Base-by-base conservation (phyloP, 2,113 vertebrate genomes). In the Psilopsiagon aurifrons region DNA sequence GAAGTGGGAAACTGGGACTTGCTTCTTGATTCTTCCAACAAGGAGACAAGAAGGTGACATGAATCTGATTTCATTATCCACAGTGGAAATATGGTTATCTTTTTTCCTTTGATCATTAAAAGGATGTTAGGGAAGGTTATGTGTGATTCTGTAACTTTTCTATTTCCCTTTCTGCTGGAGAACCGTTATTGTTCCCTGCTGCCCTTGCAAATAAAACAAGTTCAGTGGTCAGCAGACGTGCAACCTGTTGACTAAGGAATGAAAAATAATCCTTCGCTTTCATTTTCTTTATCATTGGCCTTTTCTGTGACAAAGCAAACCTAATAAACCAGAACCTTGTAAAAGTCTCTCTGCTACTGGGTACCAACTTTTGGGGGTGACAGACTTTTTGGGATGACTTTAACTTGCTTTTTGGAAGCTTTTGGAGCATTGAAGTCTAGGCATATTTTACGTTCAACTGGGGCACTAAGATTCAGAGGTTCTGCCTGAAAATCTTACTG, bases 201-300 rank as follows among this genome's bases (percentile, higher is more conserved):
- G 82, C 74, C 84, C 46, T 94, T 89, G 66, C 73, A 92, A 94
- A 68, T 82, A 68, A 83, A 88, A 35, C 24, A 60, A 92, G 55
- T 86, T 92, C 93, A 78, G 0, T 86, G 69, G 70, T 94, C 86
- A 94, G 69, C 69, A 84, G 44, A 51, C 55, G 6, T 52, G 41
- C 39, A 93, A 17, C 24, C 52, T 76, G 57, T 62, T 81, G 60
- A 17, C 60, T 57, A 35, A 91, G 69, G 68, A 88, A 83, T 85
- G 47, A 82, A 94, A 95, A 96, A 82, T 55, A 92, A 78, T 79
- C 35, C n/a, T 93, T 91, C n/a, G 52, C 66, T 22, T 89, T 49
- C 4, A 4, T 68, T 95, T 94, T 85, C 44, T 91, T 74, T 71
- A 43, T 73, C 29, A n/a, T 39, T 86, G 39, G 10, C 49, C 16